These are phyloP conservation scores for Smithornis capensis DNA, from an alignment of 2,113 vertebrate genomes.

Conservation along the genomic window DNA sequence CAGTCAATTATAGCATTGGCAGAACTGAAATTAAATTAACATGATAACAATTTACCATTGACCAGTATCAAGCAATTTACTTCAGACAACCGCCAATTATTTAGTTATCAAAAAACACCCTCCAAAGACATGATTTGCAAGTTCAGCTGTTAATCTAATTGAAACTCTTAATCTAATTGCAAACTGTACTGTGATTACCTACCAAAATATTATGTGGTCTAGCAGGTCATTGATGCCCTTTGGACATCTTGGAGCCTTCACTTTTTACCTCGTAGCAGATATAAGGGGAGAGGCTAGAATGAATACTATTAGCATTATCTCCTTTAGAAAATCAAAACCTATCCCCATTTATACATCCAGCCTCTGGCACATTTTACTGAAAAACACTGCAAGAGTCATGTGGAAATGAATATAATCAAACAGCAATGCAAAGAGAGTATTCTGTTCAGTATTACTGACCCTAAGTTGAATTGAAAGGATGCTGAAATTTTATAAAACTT, in stretches of 20 bases:
- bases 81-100: conserved; percentile 63
- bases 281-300: not conserved
- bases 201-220: not conserved
- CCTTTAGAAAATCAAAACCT: not conserved
- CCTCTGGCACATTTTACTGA: not conserved
- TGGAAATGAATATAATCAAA: not conserved
- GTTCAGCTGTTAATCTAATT: conserved; percentile 47
- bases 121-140: conserved; percentile 28
- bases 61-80: conserved; percentile 60
- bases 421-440: not conserved
- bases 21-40: conserved; percentile 62
- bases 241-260: not conserved
- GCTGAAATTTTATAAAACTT: not conserved
- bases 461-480: not conserved
- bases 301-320: not conserved
- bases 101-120: conserved; percentile 40
- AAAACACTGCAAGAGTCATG: not conserved
- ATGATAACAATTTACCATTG: conserved; percentile 50
- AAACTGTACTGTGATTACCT: conserved; percentile 30
- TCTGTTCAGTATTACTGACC: not conserved
- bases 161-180: conserved; percentile 51
- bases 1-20: conserved; percentile 27
- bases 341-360: not conserved
- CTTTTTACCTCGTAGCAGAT: not conserved
- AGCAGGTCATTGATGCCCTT: not conserved